Percentiles rank a stretch among this genome's conserved stretches.
These are phyloP conservation scores for Graphium colonna DNA, from an alignment of 2,888 invertebrate species.

Conservation along the genomic window DNA sequence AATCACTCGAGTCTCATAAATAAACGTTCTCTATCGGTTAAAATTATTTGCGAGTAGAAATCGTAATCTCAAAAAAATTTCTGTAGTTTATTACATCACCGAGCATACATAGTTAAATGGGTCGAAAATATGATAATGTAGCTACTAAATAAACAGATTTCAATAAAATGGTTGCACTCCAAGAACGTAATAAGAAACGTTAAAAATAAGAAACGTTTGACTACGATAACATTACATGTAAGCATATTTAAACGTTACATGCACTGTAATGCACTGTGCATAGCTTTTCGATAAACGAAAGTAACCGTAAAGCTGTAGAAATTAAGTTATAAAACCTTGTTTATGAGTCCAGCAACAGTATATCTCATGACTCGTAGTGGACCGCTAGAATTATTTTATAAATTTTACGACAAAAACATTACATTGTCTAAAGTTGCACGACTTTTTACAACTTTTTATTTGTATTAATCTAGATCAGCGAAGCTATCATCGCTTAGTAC, in stretches of 20 bases:
- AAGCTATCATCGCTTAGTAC: too few relatives aligned
- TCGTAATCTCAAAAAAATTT: too few relatives aligned
- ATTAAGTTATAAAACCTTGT: slow-evolving; percentile 42
- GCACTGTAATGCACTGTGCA: slow-evolving; percentile 4
- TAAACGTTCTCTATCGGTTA: too few relatives aligned
- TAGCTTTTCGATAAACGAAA: slow-evolving; percentile 33
- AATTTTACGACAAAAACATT: slow-evolving; percentile 38
- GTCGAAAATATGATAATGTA: too few relatives aligned
- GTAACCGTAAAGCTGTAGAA: slow-evolving; percentile 40
- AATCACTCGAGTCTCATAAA: too few relatives aligned
- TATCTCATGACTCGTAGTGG: slow-evolving; percentile 35
- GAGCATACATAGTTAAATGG: too few relatives aligned
- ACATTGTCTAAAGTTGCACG: neutral
- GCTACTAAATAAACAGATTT: too few relatives aligned
- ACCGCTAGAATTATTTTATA: slow-evolving; percentile 60
- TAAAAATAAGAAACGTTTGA: too few relatives aligned
- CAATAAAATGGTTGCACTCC: too few relatives aligned
- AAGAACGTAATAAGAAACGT: too few relatives aligned
- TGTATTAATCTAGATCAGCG: neutral
- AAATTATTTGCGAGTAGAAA: too few relatives aligned
- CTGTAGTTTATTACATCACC: too few relatives aligned
- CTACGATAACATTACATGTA: neutral
- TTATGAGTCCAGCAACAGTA: slow-evolving; percentile 41
- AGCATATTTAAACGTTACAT: neutral
- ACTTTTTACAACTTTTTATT: neutral